A percentile compares a stretch with the other conserved stretches of the same genome.
Evolutionary conservation across 2,888 invertebrate species (phyloP).

Genomic region (Sphaeridia pumilis): DNA sequence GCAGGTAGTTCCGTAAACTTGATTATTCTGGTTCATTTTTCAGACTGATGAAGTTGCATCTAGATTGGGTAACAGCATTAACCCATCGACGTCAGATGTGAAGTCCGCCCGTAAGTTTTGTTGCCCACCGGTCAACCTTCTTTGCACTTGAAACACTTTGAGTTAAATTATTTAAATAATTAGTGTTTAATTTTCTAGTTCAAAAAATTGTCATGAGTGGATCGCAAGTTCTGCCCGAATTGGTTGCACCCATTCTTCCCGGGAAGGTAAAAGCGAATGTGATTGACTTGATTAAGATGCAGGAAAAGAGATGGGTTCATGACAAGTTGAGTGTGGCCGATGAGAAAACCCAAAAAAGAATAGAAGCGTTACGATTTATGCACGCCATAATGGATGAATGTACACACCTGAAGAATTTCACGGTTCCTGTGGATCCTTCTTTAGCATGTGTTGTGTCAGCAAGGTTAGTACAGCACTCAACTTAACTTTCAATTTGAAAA

Average conservation of each 20-base stretch:
- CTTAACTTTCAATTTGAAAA: not conserved
- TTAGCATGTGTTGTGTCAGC: slow-evolving; percentile 85
- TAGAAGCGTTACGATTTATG: slow-evolving; percentile 85
- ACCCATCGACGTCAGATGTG: not conserved
- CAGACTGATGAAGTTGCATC: too few relatives aligned
- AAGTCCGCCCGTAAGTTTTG: not conserved
- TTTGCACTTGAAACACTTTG: too few relatives aligned
- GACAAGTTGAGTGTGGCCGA: slow-evolving; percentile 5
- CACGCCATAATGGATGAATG: slow-evolving; percentile 97
- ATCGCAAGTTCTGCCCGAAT: slow-evolving; percentile 6
- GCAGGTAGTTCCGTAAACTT: too few relatives aligned
- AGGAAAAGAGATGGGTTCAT: slow-evolving; percentile 11
- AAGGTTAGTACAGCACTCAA: slow-evolving; percentile 36
- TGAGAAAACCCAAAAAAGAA: slow-evolving; percentile 3
- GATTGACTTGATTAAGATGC: slow-evolving; percentile 7
- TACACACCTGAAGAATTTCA: slow-evolving; percentile 89
- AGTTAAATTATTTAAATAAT: too few relatives aligned
- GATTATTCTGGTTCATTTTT: too few relatives aligned
- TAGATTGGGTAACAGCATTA: not conserved
- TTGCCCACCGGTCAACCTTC: too few relatives aligned
- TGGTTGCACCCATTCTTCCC: slow-evolving; percentile 7
- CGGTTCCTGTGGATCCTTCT: slow-evolving; percentile 68
- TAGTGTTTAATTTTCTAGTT: too few relatives aligned
- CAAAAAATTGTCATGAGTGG: not conserved
- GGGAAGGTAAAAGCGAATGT: slow-evolving; percentile 4